Evolutionary conservation across 2,113 vertebrate species (phyloP), one percentile per base, ranked within the genome.

Genomic region (Ammodytes marinus): DNA sequence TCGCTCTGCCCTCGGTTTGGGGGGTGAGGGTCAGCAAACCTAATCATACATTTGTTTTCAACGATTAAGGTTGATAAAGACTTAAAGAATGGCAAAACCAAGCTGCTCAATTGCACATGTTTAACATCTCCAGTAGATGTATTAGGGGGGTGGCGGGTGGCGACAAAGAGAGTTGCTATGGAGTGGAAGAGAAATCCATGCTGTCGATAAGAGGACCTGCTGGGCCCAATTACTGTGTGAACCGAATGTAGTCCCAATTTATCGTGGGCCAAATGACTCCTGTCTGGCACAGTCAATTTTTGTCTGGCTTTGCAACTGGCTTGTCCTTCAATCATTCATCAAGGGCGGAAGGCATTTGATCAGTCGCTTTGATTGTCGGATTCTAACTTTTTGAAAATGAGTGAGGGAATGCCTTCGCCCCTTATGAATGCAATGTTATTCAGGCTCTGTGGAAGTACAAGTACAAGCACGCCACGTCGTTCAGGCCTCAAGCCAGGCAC

Each of bases 21-120:
- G 68, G 77, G 74, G 85, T 37, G 83, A 74, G 86, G 54, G 79
- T 89, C 42, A 82, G 50, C 61, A 75, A 91, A 93, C 92, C 81
- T 92, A 88, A 91, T 93, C 87, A 88, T 94, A 94, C 90, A 94
- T 93, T 93, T 94, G 90, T 94, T 94, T 94, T 91, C 53, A 82
- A 93, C 90, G 93, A 93, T 91, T 93, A 91, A 79, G 92, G 89
- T 93, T 87, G 85, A 65, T 54, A 14, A 83, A 74, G 74, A 70
- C 78, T 78, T 27, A 46, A 81, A 77, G 77, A 84, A 82, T 83
- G 89, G 91, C 83, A 80, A 82, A 66, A 68, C 14, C 74, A 40
- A 67, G 78, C 63, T 79, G 79, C 83, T 85, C 70, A 12, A 27
- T 88, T 86, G 84, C 80, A 89, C 72, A 55, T 77, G 70, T 88